These are phyloP conservation scores for Cydia amplana DNA, from an alignment of 1,140 invertebrate genomes.

Conservation along the genomic window DNA sequence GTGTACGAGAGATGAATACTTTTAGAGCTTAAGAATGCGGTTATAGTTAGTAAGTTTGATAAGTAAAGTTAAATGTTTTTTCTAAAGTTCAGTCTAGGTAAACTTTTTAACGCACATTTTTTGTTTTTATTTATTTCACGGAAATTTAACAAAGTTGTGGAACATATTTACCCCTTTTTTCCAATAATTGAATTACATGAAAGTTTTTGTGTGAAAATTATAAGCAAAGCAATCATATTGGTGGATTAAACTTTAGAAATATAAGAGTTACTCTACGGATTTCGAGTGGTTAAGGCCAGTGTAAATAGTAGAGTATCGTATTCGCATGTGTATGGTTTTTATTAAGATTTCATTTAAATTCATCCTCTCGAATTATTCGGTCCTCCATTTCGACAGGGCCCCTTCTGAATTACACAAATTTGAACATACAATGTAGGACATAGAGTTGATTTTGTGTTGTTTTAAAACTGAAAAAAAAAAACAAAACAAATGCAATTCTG, in stretches of 20 bases:
- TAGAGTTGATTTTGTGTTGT: no score
- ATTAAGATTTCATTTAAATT: not conserved
- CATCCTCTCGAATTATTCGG: not conserved
- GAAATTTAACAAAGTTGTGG: not conserved
- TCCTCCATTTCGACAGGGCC: not conserved
- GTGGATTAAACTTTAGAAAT: no score
- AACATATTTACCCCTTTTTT: not conserved
- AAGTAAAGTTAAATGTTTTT: not conserved
- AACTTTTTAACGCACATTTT: not conserved
- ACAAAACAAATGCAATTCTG: no score
- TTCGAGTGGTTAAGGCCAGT: not conserved
- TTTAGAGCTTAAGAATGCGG: not conserved
- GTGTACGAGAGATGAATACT: not conserved
- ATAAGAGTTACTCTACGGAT: not conserved
- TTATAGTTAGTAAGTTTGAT: not conserved
- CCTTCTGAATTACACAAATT: no score
- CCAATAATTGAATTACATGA: no score
- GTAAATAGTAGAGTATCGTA: not conserved
- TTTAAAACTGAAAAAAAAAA: no score
- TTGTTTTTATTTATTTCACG: not conserved
- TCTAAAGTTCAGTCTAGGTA: not conserved
- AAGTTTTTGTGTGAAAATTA: no score
- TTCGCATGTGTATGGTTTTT: not conserved
- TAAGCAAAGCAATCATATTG: no score
- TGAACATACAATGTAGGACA: no score